Percentiles rank a stretch among this genome's conserved stretches.
Evolutionary conservation across 2,113 vertebrate species (phyloP).

Genomic region (Halcyon senegalensis): DNA sequence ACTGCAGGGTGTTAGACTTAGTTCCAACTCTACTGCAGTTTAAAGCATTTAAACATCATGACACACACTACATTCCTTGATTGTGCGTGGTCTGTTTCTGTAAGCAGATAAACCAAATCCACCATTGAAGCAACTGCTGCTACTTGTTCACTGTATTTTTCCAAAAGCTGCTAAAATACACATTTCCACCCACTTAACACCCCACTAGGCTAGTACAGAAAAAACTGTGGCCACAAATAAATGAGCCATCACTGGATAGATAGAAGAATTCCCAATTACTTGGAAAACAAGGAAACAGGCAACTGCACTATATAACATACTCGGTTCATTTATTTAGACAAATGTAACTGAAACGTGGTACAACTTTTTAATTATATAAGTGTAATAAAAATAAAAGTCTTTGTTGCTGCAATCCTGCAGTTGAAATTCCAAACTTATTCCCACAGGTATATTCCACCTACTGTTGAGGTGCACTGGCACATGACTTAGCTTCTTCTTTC

Average conservation of each 20-base stretch:
- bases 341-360: neutral
- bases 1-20: neutral
- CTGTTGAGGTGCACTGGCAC: neutral
- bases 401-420: neutral
- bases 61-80: neutral
- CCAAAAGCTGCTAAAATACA: neutral
- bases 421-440: neutral
- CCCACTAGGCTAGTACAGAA: neutral
- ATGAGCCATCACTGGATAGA: neutral
- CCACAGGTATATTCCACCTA: neutral
- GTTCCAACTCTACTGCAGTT: neutral
- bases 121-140: neutral
- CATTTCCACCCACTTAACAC: neutral
- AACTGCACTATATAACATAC: neutral
- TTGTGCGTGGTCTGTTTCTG: neutral
- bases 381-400: neutral
- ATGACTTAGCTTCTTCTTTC: neutral
- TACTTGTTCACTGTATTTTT: neutral
- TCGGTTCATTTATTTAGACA: conserved; percentile 40
- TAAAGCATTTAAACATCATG: neutral
- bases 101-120: neutral
- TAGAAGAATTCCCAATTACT: neutral
- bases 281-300: neutral
- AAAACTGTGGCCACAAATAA: neutral
- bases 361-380: neutral